These are phyloP conservation scores for Apolygus lucorum DNA, from an alignment of 1,140 invertebrate genomes.

Conservation along the genomic window DNA sequence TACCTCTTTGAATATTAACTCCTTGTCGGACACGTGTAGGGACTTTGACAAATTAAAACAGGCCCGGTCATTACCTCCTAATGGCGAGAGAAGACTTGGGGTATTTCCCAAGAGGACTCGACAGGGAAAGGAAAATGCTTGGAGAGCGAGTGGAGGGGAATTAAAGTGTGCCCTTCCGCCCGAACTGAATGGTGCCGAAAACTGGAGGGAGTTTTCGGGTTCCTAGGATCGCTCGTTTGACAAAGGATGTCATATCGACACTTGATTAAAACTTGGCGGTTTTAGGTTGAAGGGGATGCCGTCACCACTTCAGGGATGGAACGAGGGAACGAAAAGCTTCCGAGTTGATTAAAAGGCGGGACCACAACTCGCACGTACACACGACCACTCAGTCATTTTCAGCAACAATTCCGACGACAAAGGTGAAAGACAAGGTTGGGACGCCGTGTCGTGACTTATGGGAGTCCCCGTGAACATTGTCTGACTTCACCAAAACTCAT, in stretches of 20 bases:
- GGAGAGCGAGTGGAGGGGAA: not conserved
- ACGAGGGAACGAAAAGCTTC: not conserved
- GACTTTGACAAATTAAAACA: conserved; percentile 20
- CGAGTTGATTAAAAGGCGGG: too few relatives aligned
- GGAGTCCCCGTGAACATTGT: too few relatives aligned
- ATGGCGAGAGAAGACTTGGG: not conserved
- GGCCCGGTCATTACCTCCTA: conserved; percentile 14
- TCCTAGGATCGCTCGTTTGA: not conserved
- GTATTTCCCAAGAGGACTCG: conserved; percentile 3
- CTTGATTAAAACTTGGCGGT: conserved; percentile 14
- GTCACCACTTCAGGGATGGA: not conserved
- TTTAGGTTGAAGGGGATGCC: too few relatives aligned
- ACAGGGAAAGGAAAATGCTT: not conserved
- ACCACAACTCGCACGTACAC: too few relatives aligned
- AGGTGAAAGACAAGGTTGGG: too few relatives aligned
- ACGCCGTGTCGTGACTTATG: too few relatives aligned
- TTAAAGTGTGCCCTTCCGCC: not conserved
- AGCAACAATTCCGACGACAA: too few relatives aligned
- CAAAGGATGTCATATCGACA: conserved; percentile 8
- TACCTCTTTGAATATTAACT: conserved; percentile 13
- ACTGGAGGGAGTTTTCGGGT: not conserved
- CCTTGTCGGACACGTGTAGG: conserved; percentile 16
- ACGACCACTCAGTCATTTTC: too few relatives aligned
- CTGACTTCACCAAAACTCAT: too few relatives aligned
- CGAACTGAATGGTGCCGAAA: not conserved